phyloP scores from a whole-genome alignment of 1,140 invertebrate species.

The Leptoteleia sp. region DNA sequence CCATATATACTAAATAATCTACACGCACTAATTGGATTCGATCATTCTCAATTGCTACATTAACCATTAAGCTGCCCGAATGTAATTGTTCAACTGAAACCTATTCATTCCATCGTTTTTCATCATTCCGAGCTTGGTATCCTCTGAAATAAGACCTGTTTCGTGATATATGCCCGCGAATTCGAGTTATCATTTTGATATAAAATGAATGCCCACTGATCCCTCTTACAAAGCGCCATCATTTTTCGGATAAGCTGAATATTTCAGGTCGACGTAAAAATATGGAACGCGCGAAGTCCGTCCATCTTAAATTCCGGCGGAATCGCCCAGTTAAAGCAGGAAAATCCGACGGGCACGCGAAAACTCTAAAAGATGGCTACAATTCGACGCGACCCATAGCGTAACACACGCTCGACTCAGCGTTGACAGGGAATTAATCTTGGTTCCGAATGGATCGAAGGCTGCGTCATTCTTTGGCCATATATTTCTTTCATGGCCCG shows the following conservation, averaged over 20 bases:
- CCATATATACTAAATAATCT: too few relatives aligned
- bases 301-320: slow-evolving; percentile 50
- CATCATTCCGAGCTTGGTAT: too few relatives aligned
- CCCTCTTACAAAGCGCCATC: slow-evolving; percentile 48
- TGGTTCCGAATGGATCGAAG: slow-evolving; percentile 54
- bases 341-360: slow-evolving; percentile 34
- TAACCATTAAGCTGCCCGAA: too few relatives aligned
- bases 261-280: slow-evolving; percentile 53
- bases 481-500: slow-evolving; percentile 55
- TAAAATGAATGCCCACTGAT: slow-evolving; percentile 44
- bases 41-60: too few relatives aligned
- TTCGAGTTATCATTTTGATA: slow-evolving; percentile 46
- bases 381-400: slow-evolving; percentile 20
- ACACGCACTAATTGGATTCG: too few relatives aligned
- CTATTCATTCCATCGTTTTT: too few relatives aligned
- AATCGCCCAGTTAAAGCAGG: slow-evolving; percentile 23
- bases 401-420: slow-evolving; percentile 7
- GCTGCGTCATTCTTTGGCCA: slow-evolving; percentile 54
- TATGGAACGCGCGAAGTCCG: slow-evolving; percentile 50
- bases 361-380: slow-evolving; percentile 40
- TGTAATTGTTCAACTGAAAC: too few relatives aligned
- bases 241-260: slow-evolving; percentile 53
- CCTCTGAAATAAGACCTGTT: slow-evolving; percentile 28
- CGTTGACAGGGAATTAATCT: slow-evolving; percentile 49
- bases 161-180: slow-evolving; percentile 32